Percentiles rank a stretch among this genome's conserved stretches.
These are phyloP conservation scores for Phataginus tetradactyla DNA, from an alignment of 2,797 vertebrate genomes.

Conservation along the genomic window DNA sequence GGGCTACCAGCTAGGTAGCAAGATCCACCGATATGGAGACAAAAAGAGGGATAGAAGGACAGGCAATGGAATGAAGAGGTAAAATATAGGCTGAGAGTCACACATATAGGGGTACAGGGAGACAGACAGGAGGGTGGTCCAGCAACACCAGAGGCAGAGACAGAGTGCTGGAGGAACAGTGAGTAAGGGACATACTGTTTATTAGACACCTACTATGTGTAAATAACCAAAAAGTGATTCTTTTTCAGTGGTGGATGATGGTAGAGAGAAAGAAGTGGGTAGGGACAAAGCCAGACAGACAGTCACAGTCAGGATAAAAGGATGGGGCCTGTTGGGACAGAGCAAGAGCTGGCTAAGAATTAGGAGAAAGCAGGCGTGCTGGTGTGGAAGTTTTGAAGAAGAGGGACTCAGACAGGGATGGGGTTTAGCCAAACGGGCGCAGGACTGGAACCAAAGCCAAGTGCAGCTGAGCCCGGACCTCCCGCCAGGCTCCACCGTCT, in stretches of 20 bases:
- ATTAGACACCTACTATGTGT: background rate
- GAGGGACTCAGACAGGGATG: background rate
- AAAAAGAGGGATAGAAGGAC: background rate
- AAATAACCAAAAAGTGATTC: background rate
- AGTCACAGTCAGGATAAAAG: background rate
- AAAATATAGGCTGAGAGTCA: background rate
- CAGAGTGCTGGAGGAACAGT: background rate
- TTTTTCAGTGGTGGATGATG: background rate
- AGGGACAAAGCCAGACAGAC: background rate
- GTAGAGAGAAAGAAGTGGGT: background rate
- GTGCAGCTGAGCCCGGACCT: background rate
- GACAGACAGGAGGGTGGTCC: background rate
- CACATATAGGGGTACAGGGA: conserved; percentile 3
- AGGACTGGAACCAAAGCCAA: background rate
- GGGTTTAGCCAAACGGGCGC: background rate
- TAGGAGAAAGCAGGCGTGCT: background rate
- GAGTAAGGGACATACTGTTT: background rate
- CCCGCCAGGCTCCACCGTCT: background rate
- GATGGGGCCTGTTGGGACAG: background rate
- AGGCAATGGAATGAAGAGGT: background rate
- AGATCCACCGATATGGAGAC: background rate
- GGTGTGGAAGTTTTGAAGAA: background rate
- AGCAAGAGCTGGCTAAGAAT: background rate
- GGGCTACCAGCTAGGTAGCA: background rate
- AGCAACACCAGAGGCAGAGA: background rate